Conservation (phyloP, 2,113 vertebrate genomes). For the Hippopotamus amphibius region DNA sequence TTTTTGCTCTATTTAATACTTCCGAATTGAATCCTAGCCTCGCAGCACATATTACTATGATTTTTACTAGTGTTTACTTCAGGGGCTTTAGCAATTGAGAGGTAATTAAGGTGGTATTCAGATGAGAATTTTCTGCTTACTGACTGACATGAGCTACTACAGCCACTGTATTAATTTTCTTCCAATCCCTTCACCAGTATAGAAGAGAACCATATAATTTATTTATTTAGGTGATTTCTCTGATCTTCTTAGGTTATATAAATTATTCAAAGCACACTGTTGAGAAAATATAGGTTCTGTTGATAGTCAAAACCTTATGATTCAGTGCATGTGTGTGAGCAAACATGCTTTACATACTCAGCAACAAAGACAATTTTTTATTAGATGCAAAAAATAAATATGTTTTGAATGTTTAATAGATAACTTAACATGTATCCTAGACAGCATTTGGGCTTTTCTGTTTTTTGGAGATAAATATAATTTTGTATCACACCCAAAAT, state of each 20-base stretch:
- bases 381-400: neutral
- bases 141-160: neutral
- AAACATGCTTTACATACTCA: neutral
- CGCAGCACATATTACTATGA: neutral
- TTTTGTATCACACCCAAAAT: neutral
- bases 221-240: constrained; percentile 9
- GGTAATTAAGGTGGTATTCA: neutral
- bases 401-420: neutral
- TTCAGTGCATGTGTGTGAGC: neutral
- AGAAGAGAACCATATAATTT: neutral
- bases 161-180: neutral
- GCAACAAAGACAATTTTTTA: neutral
- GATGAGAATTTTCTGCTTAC: neutral
- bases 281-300: neutral
- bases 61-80: neutral
- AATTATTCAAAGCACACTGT: constrained; percentile 24
- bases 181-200: neutral
- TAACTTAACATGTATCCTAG: neutral
- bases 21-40: neutral
- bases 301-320: neutral
- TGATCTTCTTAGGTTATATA: constrained; percentile 1
- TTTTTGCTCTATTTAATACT: neutral
- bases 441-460: neutral
- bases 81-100: neutral
- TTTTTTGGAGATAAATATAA: neutral